These are phyloP conservation scores for Nautilus pompilius DNA, from an alignment of 1,140 invertebrate species.

Conservation along the genomic window DNA sequence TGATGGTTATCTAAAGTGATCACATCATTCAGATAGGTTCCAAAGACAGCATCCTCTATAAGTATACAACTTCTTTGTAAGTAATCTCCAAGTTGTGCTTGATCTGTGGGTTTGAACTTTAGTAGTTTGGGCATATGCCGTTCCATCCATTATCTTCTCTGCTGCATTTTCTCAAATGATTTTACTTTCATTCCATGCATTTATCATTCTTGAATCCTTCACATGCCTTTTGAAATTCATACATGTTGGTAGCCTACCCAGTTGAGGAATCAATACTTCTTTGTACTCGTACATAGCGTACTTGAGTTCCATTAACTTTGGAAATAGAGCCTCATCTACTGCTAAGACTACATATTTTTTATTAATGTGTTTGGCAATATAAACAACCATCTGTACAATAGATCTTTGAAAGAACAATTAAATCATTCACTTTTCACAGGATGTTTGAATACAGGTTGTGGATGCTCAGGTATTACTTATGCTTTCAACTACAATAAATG, in stretches of 20 bases:
- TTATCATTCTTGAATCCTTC: no score
- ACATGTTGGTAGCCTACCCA: neutral
- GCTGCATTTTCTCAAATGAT: no score
- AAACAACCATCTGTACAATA: neutral
- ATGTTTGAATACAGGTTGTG: neutral
- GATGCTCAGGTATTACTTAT: neutral
- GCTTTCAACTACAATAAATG: neutral
- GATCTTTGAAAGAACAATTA: neutral
- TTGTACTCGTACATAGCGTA: neutral
- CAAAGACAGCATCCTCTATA: no score
- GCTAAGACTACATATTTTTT: constrained; percentile 8
- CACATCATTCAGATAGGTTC: no score
- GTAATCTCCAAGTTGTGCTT: no score
- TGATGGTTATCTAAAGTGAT: no score
- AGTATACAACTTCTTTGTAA: no score
- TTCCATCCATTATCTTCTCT: no score
- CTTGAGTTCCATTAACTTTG: constrained; percentile 7
- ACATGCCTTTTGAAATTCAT: constrained; percentile 7
- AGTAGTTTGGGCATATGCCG: no score
- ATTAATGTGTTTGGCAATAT: neutral
- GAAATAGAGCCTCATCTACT: constrained; percentile 9
- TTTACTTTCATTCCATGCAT: no score
- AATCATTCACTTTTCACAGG: neutral
- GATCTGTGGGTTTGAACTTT: no score
- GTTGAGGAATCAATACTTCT: neutral